Conservation (phyloP, 2,797 vertebrate genomes). For the Philypnodon macrostomus region DNA sequence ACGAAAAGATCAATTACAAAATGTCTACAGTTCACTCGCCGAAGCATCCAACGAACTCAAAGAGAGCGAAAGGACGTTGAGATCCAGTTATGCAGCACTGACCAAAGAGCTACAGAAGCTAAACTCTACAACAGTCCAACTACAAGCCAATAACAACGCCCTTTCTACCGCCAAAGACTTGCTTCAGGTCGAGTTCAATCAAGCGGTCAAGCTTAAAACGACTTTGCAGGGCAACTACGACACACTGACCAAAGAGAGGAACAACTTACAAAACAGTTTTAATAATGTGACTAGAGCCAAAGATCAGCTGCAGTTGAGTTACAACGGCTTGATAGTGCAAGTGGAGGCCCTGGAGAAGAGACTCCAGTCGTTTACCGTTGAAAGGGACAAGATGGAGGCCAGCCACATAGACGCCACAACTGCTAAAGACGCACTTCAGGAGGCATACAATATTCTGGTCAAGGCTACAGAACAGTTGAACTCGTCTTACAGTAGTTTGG, state of each 20-base stretch:
- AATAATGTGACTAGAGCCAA: conserved; percentile 46
- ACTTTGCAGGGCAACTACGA: conserved; percentile 15
- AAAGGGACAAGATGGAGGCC: conserved; percentile 40
- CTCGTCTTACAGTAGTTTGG: background rate
- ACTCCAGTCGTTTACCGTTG: conserved; percentile 27
- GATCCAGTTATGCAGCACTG: conserved; percentile 16
- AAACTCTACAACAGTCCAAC: conserved; percentile 1
- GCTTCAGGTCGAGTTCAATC: conserved; percentile 12
- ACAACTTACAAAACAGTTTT: conserved; percentile 54
- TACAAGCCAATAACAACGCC: conserved; percentile 12
- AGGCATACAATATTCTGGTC: background rate
- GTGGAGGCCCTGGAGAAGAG: conserved; percentile 43
- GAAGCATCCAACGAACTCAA: conserved; percentile 3
- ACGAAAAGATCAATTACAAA: rapidly evolving
- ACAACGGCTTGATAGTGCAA: conserved; percentile 30
- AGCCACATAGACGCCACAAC: conserved; percentile 40
- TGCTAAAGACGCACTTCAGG: conserved; percentile 27
- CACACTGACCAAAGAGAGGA: conserved; percentile 29
- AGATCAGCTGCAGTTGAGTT: conserved; percentile 41
- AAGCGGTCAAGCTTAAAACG: conserved; percentile 11
- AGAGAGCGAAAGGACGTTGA: conserved; percentile 11
- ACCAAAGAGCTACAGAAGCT: conserved; percentile 25
- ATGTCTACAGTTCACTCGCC: conserved; percentile 4
- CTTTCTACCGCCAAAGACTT: conserved; percentile 7
- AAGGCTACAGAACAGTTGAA: conserved; percentile 16